phyloP scores from a whole-genome alignment of 2,888 invertebrate species.

The Hypena proboscidalis region DNA sequence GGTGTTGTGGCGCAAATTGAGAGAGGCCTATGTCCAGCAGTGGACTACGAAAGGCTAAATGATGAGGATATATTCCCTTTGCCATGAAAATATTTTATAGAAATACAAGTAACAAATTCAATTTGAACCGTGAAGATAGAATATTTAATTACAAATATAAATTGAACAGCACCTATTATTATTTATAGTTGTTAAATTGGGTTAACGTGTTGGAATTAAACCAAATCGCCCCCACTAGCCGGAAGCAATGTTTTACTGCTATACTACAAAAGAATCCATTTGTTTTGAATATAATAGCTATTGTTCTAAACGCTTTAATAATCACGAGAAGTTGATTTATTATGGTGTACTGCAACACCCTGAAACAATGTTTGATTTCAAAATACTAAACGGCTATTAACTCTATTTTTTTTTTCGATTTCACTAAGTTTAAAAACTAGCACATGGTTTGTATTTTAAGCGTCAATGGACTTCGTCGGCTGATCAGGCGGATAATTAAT shows the following conservation, averaged over 20 bases:
- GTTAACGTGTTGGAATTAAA: slow-evolving; percentile 60
- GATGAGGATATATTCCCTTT: too few relatives aligned
- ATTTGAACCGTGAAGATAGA: slow-evolving; percentile 21
- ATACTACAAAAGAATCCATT: slow-evolving; percentile 72
- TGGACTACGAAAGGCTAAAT: too few relatives aligned
- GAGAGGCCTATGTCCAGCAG: too few relatives aligned
- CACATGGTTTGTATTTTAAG: too few relatives aligned
- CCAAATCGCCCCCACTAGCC: slow-evolving; percentile 66
- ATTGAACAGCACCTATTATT: slow-evolving; percentile 35
- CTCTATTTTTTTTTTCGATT: too few relatives aligned
- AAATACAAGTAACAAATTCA: slow-evolving; percentile 24
- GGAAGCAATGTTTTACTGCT: slow-evolving; percentile 76
- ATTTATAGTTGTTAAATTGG: slow-evolving; percentile 51
- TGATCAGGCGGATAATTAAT: too few relatives aligned
- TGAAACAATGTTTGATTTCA: slow-evolving; percentile 24
- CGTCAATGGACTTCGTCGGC: too few relatives aligned
- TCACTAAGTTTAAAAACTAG: too few relatives aligned
- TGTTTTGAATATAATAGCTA: slow-evolving; percentile 80
- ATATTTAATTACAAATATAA: slow-evolving; percentile 41
- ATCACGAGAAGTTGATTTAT: slow-evolving; percentile 78
- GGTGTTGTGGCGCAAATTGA: too few relatives aligned
- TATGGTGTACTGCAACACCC: slow-evolving; percentile 26
- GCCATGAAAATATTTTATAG: slow-evolving; percentile 6
- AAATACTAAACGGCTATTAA: slow-evolving; percentile 12
- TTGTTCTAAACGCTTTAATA: slow-evolving; percentile 75